phyloP scores from a whole-genome alignment of 2,888 invertebrate species.

The Nephrotoma flavescens region DNA sequence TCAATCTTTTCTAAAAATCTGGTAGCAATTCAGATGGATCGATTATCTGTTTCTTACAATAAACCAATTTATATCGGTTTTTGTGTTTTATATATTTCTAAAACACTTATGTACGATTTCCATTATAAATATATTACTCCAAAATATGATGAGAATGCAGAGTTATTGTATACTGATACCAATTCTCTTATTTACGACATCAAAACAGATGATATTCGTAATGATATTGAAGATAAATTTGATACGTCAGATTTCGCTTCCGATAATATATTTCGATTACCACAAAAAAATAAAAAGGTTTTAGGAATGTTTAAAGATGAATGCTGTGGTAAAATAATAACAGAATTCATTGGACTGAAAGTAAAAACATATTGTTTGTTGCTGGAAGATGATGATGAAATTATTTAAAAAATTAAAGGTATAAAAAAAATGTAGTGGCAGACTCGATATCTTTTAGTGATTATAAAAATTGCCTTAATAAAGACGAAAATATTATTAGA shows the following conservation, averaged over 20 bases:
- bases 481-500: too few species aligned
- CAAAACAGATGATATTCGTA: background rate
- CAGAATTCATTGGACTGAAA: background rate
- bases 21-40: too few species aligned
- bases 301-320: too few species aligned
- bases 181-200: background rate
- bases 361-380: background rate
- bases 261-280: background rate
- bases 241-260: background rate
- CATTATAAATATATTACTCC: too few species aligned
- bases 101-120: too few species aligned
- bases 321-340: background rate
- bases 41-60: too few species aligned
- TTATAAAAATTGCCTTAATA: too few species aligned
- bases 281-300: background rate
- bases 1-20: too few species aligned
- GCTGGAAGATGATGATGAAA: background rate
- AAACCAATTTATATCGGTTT: too few species aligned
- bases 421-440: background rate
- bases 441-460: background rate
- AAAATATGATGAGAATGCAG: too few species aligned
- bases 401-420: background rate
- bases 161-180: too few species aligned
- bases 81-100: too few species aligned
- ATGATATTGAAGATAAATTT: background rate